Base-by-base conservation (phyloP, 2,888 invertebrate genomes). In the Tenodera sinensis region DNA sequence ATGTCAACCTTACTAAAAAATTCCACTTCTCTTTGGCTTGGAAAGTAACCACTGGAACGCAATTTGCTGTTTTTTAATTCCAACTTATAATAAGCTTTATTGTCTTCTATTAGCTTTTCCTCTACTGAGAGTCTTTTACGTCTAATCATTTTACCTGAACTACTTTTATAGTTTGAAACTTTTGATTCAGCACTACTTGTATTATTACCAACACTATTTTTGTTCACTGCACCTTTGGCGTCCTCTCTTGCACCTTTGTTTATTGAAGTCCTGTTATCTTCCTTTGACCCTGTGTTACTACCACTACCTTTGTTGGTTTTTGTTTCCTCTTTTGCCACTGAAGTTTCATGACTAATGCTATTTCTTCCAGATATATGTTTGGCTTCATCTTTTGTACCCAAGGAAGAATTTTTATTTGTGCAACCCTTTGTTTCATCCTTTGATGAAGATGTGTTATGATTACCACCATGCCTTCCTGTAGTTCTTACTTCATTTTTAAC, bases 51-150 rank as follows among this genome's bases (percentile, higher is more conserved):
- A 90, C 95, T 96, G 0, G 96, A 96, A 47, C 96, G 93, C 82
- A 96, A 92, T 92, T 96, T 96, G 12, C 95, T 96, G 90, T 96
- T 95, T 91, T 96, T 94, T 42, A 96, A 96, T 92, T 96, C 96
- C 25, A 96, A 96, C 92, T 96, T 96, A 92, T 96, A 97, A 92
- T 96, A 96, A 89, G 95, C 95, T 85, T 93, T 93, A 91, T 94
- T 94, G 91, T 95, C 94, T 90, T 94, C 93, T n/a, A 94, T 93
- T 20, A 94, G 92, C 90, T 94, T 93, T 91, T 95, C 95, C 91
- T 95, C 95, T 0, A 94, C 93, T 0, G 95, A 94, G 1, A 93
- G 90, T 87, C 94, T 92, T 81, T 93, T 93, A 7, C 86, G 34
- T 42, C 89, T 89, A 54, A 87, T 87, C 20, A 82, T 54, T 28